phyloP scores from a whole-genome alignment of 1,140 invertebrate species.

The Drosophila saltans region DNA sequence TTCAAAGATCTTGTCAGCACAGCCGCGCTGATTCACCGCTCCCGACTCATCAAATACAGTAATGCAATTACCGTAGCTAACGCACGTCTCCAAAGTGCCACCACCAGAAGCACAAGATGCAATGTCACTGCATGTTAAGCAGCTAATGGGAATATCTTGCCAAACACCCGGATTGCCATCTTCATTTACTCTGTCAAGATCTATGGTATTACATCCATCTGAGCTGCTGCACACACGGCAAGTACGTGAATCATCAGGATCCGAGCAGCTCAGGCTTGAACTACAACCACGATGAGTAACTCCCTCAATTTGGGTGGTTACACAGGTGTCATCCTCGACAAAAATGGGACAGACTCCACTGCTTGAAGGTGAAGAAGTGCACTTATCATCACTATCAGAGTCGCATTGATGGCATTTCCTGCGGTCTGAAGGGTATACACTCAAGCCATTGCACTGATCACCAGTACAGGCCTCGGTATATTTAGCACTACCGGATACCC shows the following conservation, averaged over 20 bases:
- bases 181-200: conserved; percentile 42
- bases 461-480: conserved; percentile 61
- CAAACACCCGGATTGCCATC: conserved; percentile 68
- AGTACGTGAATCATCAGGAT: conserved; percentile 51
- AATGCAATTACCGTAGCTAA: conserved; percentile 61
- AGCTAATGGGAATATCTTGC: conserved; percentile 66
- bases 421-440: conserved; percentile 56
- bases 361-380: conserved; percentile 48
- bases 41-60: conserved; percentile 63
- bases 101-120: conserved; percentile 34
- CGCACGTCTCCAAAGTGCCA: conserved; percentile 34
- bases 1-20: conserved; percentile 39
- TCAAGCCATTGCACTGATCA: conserved; percentile 63
- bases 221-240: conserved; percentile 58
- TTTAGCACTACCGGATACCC: conserved; percentile 44
- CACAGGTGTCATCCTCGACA: conserved; percentile 53
- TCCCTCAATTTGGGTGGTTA: conserved; percentile 55
- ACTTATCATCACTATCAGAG: conserved; percentile 38
- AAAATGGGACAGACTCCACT: conserved; percentile 66
- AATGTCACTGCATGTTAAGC: conserved; percentile 45
- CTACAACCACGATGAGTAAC: conserved; percentile 67
- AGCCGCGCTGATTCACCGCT: conserved; percentile 59
- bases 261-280: conserved; percentile 56
- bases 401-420: conserved; percentile 65
- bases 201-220: conserved; percentile 65